Evolutionary conservation across 1,140 invertebrate species (phyloP), one percentile per base, ranked within the genome.

Genomic region (Temnothorax longispinosus): DNA sequence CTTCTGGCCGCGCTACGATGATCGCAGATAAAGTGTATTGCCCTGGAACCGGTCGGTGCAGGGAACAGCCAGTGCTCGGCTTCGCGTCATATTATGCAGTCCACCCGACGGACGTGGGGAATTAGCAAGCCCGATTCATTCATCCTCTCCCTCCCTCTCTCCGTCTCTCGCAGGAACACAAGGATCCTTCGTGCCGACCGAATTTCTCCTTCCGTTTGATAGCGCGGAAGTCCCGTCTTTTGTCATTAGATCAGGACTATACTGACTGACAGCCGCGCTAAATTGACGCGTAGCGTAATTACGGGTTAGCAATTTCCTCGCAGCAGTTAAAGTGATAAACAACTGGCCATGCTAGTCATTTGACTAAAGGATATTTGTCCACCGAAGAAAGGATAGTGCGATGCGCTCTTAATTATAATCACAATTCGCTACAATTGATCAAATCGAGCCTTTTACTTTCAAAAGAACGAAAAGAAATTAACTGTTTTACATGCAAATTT

Each of bases 151-250:
- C 11, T 15, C 18, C 54, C 69, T 27, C 54, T 60, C 54, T 41
- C 21, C 11, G 41, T 47, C 67, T 60, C 38, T 72, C 2, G n/a
- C 38, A 18, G n/a, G 13, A 32, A 56, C 27, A 58, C 27, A 3
- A 21, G 54, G 32, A 62, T 74, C 80, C 65, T 82, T 72, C 50
- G n/a, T 58, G 67, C 60, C 67, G 18, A 60, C 38, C 52, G 41
- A 72, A 74, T 82, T 72, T 82, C 80, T 82, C 80, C 67, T 82
- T 60, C 52, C 54, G 54, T 82, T 82, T 74, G 80, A 60, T 74
- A 69, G 35, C 54, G 18, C 80, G 67, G 67, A 82, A 82, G 47
- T 82, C 80, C 69, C 27, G 54, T 82, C 80, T 82, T 82, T 82
- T 82, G 67, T 74, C 78, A 71, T 41, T 74, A 47, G 7, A 82